phyloP scores from a whole-genome alignment of 2,113 vertebrate genomes.

The Triplophysa dalaica region DNA sequence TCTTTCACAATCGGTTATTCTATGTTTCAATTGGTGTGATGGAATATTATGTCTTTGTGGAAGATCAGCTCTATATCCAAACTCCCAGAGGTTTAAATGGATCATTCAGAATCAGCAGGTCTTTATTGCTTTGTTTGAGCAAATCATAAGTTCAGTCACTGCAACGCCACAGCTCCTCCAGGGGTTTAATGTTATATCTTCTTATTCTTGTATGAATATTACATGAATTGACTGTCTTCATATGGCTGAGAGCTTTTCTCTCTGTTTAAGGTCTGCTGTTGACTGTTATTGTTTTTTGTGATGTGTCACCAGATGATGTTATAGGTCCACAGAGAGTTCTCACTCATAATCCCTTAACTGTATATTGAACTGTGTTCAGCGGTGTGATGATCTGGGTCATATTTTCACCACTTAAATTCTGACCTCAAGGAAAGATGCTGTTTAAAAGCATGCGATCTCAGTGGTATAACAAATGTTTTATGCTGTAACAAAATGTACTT shows the following conservation, averaged over 20 bases:
- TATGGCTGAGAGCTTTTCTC: not conserved
- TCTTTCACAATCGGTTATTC: not conserved
- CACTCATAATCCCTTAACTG: too few species aligned
- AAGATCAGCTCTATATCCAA: not conserved
- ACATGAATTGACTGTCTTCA: not conserved
- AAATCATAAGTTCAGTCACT: conserved; percentile 11
- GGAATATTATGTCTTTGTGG: conserved; percentile 9
- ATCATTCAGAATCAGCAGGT: conserved; percentile 34
- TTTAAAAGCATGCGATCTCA: too few species aligned
- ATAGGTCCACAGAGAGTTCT: not conserved
- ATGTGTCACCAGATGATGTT: not conserved
- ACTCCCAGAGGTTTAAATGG: conserved; percentile 27
- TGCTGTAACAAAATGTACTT: too few species aligned
- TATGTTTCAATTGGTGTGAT: conserved; percentile 3
- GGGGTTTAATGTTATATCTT: conserved; percentile 31
- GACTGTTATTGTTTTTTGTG: not conserved
- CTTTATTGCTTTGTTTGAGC: conserved; percentile 30
- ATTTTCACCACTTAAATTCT: not conserved
- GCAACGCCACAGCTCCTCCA: conserved; percentile 21
- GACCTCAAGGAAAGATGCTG: not conserved
- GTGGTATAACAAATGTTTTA: not conserved
- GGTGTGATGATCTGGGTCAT: not conserved
- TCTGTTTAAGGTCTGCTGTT: conserved; percentile 1
- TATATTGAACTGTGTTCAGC: not conserved
- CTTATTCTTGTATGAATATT: conserved; percentile 19